These are phyloP conservation scores for Scaptomyza montana DNA, from an alignment of 1,140 invertebrate genomes.

Conservation along the genomic window DNA sequence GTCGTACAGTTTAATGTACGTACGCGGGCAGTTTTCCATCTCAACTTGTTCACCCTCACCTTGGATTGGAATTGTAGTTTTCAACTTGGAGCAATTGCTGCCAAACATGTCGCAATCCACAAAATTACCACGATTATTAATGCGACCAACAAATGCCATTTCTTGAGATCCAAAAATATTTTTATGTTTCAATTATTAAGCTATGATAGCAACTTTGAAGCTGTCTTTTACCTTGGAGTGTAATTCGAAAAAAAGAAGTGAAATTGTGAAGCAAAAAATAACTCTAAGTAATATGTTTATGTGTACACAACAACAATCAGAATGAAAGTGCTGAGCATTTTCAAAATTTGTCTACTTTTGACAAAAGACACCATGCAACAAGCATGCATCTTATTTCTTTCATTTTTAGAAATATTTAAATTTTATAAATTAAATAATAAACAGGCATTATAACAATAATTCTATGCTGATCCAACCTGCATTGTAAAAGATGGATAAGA, in stretches of 20 bases:
- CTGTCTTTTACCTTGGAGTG: conserved; percentile 1
- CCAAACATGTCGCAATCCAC: conserved; percentile 42
- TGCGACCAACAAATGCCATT: conserved; percentile 64
- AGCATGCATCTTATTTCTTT: too few relatives aligned
- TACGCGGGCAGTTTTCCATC: conserved; percentile 42
- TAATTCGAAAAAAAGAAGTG: conserved; percentile 28
- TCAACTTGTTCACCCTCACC: background rate
- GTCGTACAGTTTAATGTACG: conserved; percentile 54
- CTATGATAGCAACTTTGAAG: background rate
- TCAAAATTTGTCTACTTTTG: background rate
- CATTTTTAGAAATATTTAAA: too few relatives aligned
- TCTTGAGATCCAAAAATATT: background rate
- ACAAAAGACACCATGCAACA: background rate
- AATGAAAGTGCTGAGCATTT: conserved; percentile 13
- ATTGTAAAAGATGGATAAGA: too few relatives aligned
- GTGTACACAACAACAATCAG: conserved; percentile 41
- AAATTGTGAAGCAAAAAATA: conserved; percentile 40
- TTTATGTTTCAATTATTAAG: background rate
- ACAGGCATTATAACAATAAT: too few relatives aligned
- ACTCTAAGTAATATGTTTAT: conserved; percentile 21
- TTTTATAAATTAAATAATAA: too few relatives aligned
- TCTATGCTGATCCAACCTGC: too few relatives aligned
- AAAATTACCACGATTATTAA: conserved; percentile 35
- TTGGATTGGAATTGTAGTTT: background rate
- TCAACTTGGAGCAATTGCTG: background rate